phyloP scores from a whole-genome alignment of 2,888 invertebrate species.

The Pollenia amentaria region DNA sequence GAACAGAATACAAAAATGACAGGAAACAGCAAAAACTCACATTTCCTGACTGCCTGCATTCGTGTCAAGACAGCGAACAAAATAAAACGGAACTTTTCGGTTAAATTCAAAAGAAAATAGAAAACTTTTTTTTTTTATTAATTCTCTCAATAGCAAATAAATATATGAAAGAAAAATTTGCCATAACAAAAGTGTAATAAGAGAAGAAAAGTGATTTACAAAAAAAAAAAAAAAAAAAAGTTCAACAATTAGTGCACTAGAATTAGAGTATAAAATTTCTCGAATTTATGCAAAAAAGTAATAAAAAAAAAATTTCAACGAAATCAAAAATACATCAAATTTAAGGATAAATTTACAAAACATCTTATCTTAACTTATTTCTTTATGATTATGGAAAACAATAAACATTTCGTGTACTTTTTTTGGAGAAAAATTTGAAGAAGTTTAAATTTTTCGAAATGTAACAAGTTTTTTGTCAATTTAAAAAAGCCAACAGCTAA shows the following conservation, averaged over 20 bases:
- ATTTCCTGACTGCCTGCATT: slow-evolving; percentile 66
- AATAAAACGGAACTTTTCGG: slow-evolving; percentile 64
- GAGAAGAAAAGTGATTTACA: slow-evolving; percentile 7
- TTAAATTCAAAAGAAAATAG: slow-evolving; percentile 32
- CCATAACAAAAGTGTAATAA: slow-evolving; percentile 35
- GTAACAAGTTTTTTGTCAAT: slow-evolving; percentile 7
- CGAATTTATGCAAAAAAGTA: slow-evolving; percentile 35
- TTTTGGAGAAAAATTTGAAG: background rate
- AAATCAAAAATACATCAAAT: background rate
- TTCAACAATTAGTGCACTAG: slow-evolving; percentile 46
- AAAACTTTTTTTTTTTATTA: slow-evolving; percentile 5
- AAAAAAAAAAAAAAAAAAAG: background rate
- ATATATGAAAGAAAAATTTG: slow-evolving; percentile 4
- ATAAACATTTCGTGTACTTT: background rate
- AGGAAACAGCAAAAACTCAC: slow-evolving; percentile 65
- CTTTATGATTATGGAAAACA: background rate
- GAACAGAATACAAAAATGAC: slow-evolving; percentile 64
- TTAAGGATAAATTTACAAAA: no score
- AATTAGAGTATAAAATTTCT: slow-evolving; percentile 2
- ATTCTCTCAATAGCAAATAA: slow-evolving; percentile 8
- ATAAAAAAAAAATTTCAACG: background rate
- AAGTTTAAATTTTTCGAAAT: background rate
- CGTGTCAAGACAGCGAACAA: slow-evolving; percentile 63
- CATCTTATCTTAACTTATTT: no score
- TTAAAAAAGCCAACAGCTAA: background rate